Base-by-base conservation (phyloP, 2,888 invertebrate species). In the Tetanocera ferruginea region DNA sequence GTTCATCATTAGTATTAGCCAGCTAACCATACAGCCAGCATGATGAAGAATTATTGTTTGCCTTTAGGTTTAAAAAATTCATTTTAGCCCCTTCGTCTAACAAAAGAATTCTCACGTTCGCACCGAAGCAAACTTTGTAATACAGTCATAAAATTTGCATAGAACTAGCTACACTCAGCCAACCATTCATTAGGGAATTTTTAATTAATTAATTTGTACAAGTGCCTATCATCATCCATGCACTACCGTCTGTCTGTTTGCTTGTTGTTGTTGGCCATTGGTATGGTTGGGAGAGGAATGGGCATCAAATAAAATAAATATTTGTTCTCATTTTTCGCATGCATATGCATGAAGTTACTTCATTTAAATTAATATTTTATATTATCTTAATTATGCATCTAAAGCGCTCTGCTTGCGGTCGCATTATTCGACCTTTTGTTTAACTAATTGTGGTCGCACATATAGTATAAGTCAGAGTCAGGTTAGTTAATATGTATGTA, bases 381-480 rank as follows among this genome's bases (percentile, higher is more conserved):
- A 86, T 87, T 88, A 87, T 87, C 87, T 88, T 87, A 86, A 87
- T 87, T 87, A 87, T 87, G 87, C 86, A 87, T 87, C 86, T 62
- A n/a, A 25, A 17, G 62, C 23, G 71, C 57, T 17, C 71, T n/a
- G 71, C 57, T 28, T 57, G 37, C 31, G 57, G 34, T 34, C 57
- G 31, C 31, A 34, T 71, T 71, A 55, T 43, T 17, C 74, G 62
- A 74, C 74, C 74, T 62, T 62, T 66, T 66, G 75, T 76, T 52
- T 19, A 52, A 52, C 75, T 52, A 76, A 55, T 76, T 66, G 57
- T 37, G 75, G 60, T n/a, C 51, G 62, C 23, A 73, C 37, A 74
- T 62, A 43, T 43, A 43, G 43, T 43, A 43, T 49, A 71, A 62
- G 31, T 28, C 57, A 6, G 25, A 19, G 73, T 2, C 4, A 34